Percentiles rank a stretch among this genome's conserved stretches.
Evolutionary conservation across 2,797 vertebrate species (phyloP).

Genomic region (Leucoraja ocellata): DNA sequence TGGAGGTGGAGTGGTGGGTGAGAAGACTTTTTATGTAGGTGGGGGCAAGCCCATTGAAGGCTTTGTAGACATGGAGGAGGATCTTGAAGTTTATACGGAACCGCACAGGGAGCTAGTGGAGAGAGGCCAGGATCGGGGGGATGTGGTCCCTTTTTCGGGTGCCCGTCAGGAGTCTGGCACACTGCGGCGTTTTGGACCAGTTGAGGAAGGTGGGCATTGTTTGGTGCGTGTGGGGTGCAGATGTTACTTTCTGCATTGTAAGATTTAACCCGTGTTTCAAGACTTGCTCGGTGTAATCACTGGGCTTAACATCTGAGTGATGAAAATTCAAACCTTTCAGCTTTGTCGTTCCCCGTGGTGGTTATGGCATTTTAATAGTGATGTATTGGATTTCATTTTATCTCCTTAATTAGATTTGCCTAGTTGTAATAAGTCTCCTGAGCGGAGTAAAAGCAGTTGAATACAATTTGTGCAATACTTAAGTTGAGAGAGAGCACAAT

Average conservation of each 20-base stretch:
- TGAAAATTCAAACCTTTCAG: background rate
- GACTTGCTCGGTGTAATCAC: background rate
- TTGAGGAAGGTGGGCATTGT: too few relatives aligned
- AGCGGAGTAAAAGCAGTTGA: background rate
- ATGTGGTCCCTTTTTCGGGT: too few relatives aligned
- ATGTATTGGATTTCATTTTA: background rate
- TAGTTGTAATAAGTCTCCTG: background rate
- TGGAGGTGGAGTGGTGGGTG: too few relatives aligned
- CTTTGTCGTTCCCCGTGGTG: background rate
- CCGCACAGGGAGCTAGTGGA: too few relatives aligned
- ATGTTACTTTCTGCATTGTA: background rate
- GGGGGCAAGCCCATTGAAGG: too few relatives aligned
- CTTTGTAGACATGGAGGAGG: too few relatives aligned
- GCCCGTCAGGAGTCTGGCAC: too few relatives aligned
- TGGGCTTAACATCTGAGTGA: background rate
- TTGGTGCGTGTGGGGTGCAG: too few relatives aligned
- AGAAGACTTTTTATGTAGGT: too few relatives aligned
- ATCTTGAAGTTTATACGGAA: too few relatives aligned
- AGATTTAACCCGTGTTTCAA: background rate
- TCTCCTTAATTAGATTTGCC: background rate
- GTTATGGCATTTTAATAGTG: background rate
- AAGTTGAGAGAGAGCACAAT: background rate
- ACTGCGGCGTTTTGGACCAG: too few relatives aligned
- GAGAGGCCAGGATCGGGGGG: too few relatives aligned
- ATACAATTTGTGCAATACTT: background rate